These are phyloP conservation scores for Drosophila ananassae DNA, from an alignment of 1,140 invertebrate genomes.

Conservation along the genomic window DNA sequence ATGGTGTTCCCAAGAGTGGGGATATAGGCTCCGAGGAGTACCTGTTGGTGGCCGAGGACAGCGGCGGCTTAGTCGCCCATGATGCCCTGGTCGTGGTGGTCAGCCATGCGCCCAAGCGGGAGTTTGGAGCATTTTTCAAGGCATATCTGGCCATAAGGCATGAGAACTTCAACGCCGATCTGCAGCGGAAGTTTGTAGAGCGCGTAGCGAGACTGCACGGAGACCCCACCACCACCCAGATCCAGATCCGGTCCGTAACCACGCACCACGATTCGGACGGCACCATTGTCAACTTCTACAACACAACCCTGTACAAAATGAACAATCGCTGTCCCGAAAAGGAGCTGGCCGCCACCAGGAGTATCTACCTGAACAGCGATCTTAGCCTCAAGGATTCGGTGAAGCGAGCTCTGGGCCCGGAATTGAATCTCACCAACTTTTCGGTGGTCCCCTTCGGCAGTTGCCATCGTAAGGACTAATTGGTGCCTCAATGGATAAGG, in stretches of 20 bases:
- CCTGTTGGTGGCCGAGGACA: conserved; percentile 89
- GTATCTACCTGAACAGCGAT: conserved; percentile 88
- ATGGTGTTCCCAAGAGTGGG: conserved; percentile 89
- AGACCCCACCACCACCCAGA: conserved; percentile 89
- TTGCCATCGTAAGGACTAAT: conserved; percentile 86
- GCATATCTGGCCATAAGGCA: conserved; percentile 91
- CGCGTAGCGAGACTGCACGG: conserved; percentile 90
- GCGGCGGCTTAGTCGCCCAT: conserved; percentile 88
- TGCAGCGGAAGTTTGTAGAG: conserved; percentile 91
- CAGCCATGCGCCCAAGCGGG: conserved; percentile 84
- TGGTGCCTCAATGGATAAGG: neutral
- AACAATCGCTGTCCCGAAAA: conserved; percentile 90
- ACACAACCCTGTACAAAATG: conserved; percentile 87
- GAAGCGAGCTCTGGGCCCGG: conserved; percentile 89
- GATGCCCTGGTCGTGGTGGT: conserved; percentile 93
- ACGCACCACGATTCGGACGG: conserved; percentile 71
- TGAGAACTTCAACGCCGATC: conserved; percentile 89
- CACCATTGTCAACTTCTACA: conserved; percentile 85
- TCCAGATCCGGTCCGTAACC: conserved; percentile 87
- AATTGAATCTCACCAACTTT: conserved; percentile 89
- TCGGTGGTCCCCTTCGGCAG: conserved; percentile 89
- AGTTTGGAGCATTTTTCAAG: conserved; percentile 89
- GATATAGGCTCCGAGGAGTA: conserved; percentile 91
- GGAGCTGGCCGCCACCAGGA: conserved; percentile 89
- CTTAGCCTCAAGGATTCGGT: conserved; percentile 88